Conservation (phyloP, 2,113 vertebrate species). For the Piprites chloris region DNA sequence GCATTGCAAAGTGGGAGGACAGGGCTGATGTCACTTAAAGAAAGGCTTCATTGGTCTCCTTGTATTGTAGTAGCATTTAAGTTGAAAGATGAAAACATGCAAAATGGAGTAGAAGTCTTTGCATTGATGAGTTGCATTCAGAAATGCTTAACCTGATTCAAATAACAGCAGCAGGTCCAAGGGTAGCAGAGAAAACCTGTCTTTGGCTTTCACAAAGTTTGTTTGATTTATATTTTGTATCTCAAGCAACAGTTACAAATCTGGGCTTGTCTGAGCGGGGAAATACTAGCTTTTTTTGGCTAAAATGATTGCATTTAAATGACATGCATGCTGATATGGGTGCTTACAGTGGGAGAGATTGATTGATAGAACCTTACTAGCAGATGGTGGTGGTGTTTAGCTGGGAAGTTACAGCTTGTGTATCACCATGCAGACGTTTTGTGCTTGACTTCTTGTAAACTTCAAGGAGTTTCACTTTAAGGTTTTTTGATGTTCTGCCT, state of each 20-base stretch:
- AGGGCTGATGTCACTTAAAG: not conserved
- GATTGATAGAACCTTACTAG: not conserved
- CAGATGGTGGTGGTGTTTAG: not conserved
- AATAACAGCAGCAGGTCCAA: not conserved
- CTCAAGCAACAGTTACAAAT: not conserved
- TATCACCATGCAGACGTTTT: rapidly evolving
- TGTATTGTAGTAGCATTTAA: not conserved
- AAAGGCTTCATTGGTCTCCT: not conserved
- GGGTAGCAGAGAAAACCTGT: not conserved
- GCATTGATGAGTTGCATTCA: not conserved
- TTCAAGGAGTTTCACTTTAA: not conserved
- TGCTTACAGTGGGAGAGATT: not conserved
- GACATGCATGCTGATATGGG: rapidly evolving
- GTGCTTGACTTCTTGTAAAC: not conserved
- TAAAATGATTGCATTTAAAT: not conserved
- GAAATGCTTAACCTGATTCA: not conserved
- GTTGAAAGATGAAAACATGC: not conserved
- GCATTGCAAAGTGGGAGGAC: not conserved
- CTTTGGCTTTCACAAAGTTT: not conserved
- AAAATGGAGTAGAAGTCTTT: not conserved
- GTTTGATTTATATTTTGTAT: not conserved
- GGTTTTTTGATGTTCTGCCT: not conserved
- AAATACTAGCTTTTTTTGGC: not conserved
- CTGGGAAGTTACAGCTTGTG: not conserved
- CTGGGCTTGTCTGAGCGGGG: not conserved